Evolutionary conservation across 30 jellyfish, hydroid and myxozoan species (phyloP), one percentile per base, ranked within the genome.

Genomic region (Rhopilema esculentum): DNA sequence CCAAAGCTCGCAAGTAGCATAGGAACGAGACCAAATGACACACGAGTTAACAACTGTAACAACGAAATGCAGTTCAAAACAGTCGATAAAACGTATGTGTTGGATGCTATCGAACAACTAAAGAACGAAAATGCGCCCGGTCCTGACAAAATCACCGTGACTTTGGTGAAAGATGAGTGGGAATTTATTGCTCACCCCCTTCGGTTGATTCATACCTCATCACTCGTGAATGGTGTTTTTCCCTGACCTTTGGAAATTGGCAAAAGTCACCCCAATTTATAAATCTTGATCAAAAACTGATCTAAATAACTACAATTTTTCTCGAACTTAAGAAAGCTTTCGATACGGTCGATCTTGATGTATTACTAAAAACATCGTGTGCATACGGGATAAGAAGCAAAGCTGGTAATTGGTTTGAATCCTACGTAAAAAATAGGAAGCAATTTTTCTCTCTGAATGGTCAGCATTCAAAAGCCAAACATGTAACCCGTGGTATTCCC

Each of bases 1-100:
- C 88, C 88, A 78, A 78, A 78, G 88, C 88, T 78, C 30, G 88
- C 88, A 6, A 78, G 88, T 24, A 78, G 88, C 78, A 78, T 78
- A 61, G 73, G 57, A 78, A 27, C 78, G 88, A 78, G 88, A 78
- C 88, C 88, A 78, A 63, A 32, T 32, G 79, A 78, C 57, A 78
- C 27, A 63, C 88, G 27, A 24, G 64, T 78, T 66, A 40, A 78
- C 88, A 63, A 78, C 31, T 23, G 88, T 78, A 78, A 78, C 88
- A 78, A 78, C 53, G 86, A 75, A 40, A 29, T 75, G 73, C 86
- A 32, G 67, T 63, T 78, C 24, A 78, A 27, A 78, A 61, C 88
- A 57, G 73, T 78, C 9, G 88, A 57, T n/a, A 78, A 62, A 62
- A 26, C 52, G 67, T 53, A 25, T 62, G 79, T 78, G 31, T 12